These are phyloP conservation scores for Cyclophora punctaria DNA, from an alignment of 2,888 invertebrate species.

Conservation along the genomic window DNA sequence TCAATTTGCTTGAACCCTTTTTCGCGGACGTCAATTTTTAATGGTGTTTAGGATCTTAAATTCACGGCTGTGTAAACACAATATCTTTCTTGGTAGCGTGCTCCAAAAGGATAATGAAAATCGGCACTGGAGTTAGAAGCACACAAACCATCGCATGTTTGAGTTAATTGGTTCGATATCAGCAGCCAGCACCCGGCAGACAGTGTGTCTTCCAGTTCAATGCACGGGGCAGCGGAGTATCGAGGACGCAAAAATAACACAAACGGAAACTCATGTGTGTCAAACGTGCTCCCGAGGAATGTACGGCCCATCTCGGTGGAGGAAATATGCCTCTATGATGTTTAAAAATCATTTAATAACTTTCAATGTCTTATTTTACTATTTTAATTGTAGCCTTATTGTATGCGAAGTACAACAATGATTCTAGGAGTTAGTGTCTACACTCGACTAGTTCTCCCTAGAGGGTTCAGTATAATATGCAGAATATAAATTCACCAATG, in stretches of 20 bases:
- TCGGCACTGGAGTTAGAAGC: not conserved
- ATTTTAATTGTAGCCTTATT: too few species aligned
- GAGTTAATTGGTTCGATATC: constrained; percentile 10
- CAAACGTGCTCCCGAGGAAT: constrained; percentile 20
- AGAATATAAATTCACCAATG: too few species aligned
- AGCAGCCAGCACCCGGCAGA: constrained; percentile 22
- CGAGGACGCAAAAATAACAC: constrained; percentile 42
- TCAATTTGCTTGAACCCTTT: constrained; percentile 11
- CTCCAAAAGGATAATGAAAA: not conserved
- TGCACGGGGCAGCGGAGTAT: constrained; percentile 31
- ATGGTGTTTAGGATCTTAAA: not conserved
- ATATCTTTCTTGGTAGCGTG: not conserved
- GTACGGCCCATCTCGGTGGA: not conserved
- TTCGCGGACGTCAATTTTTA: constrained; percentile 2
- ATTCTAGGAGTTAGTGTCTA: too few species aligned
- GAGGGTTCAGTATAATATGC: too few species aligned
- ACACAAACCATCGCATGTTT: too few species aligned
- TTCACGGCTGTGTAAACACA: not conserved
- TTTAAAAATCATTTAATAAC: too few species aligned
- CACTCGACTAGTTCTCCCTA: too few species aligned
- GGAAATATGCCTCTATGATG: too few species aligned
- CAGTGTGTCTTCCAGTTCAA: constrained; percentile 50
- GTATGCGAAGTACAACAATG: too few species aligned
- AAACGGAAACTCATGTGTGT: constrained; percentile 45
- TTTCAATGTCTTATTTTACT: too few species aligned